Conservation (phyloP, 2,888 invertebrate species). For the Stratiomys singularior region DNA sequence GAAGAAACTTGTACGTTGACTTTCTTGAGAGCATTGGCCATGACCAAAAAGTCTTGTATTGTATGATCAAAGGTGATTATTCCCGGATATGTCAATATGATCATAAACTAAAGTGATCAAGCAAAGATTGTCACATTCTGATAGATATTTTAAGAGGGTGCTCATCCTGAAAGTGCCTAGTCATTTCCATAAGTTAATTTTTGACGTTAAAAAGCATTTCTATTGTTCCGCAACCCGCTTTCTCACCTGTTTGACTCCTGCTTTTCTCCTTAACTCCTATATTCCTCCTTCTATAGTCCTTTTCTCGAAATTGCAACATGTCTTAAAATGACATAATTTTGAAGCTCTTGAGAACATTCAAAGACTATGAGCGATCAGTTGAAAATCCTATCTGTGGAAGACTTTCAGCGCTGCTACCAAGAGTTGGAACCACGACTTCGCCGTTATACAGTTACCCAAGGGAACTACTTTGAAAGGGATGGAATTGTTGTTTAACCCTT, state of each 20-base stretch:
- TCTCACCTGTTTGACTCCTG: too few species aligned
- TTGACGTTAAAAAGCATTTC: conserved; percentile 6
- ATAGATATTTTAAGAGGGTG: too few species aligned
- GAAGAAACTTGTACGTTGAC: conserved; percentile 11
- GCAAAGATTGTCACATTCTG: neutral
- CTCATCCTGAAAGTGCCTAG: neutral
- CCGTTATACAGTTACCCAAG: conserved; percentile 4
- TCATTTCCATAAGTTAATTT: conserved; percentile 4
- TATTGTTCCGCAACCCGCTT: neutral
- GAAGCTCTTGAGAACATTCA: conserved; percentile 9
- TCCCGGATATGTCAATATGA: neutral
- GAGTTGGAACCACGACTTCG: conserved; percentile 7
- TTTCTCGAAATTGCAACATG: conserved; percentile 18
- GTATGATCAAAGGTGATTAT: neutral
- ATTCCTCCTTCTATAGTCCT: neutral
- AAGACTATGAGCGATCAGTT: neutral
- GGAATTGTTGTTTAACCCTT: neutral
- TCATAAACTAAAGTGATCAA: neutral
- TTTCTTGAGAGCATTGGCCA: neutral
- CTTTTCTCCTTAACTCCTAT: neutral
- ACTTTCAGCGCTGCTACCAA: conserved; percentile 3
- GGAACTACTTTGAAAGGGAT: conserved; percentile 6
- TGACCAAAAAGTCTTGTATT: neutral
- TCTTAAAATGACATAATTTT: too few species aligned
- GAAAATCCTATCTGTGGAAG: conserved; percentile 7